These are phyloP conservation scores for Rhyzopertha dominica DNA, from an alignment of 1,140 invertebrate species.

Conservation along the genomic window DNA sequence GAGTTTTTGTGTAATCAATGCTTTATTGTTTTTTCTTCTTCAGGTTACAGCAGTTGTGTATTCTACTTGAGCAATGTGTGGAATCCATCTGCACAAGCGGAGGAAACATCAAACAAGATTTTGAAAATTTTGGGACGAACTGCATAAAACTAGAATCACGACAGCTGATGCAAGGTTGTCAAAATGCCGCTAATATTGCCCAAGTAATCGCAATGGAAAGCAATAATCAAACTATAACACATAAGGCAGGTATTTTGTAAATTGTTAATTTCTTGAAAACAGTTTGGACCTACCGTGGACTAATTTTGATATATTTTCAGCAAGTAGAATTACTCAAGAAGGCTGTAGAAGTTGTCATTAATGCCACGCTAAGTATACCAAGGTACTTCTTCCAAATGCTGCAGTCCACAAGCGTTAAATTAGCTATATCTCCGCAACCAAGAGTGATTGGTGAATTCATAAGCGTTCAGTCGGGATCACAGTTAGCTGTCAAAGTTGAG, in stretches of 20 bases:
- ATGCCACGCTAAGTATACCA: conserved; percentile 67
- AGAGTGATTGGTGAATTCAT: conserved; percentile 70
- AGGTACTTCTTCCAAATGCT: conserved; percentile 85
- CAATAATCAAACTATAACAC: conserved; percentile 43
- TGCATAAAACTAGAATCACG: conserved; percentile 40
- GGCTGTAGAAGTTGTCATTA: conserved; percentile 61
- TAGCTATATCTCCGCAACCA: conserved; percentile 81
- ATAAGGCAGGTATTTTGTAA: conserved; percentile 39
- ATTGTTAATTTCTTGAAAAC: conserved; percentile 3
- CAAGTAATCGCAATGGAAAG: conserved; percentile 34
- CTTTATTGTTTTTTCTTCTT: conserved; percentile 14
- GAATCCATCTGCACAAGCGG: conserved; percentile 59
- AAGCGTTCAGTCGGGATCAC: conserved; percentile 67
- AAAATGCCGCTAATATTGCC: conserved; percentile 41
- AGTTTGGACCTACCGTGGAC: no score
- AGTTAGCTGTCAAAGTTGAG: conserved; percentile 80
- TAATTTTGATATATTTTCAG: conserved; percentile 44
- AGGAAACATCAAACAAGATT: conserved; percentile 30
- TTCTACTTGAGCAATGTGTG: conserved; percentile 68
- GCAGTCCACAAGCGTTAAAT: conserved; percentile 74
- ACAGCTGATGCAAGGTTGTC: conserved; percentile 42
- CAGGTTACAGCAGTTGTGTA: conserved; percentile 73
- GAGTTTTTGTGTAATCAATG: conserved; percentile 2
- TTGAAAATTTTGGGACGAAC: conserved; percentile 36
- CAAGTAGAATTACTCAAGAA: conserved; percentile 66